Conservation (phyloP, 2,113 vertebrate genomes). For the Camelus dromedarius region DNA sequence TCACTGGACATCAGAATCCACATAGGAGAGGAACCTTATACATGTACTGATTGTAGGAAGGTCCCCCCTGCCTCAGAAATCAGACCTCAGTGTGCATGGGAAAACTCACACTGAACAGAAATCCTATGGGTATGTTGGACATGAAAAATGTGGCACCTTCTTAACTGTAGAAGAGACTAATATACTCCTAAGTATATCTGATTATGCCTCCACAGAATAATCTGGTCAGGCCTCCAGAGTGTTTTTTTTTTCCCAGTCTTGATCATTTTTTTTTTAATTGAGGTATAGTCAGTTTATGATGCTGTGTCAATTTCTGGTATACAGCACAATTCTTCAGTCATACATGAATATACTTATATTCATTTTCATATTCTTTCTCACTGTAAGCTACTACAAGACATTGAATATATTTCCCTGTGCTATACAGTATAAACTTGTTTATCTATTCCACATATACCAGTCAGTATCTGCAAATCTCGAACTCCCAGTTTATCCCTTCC, state of each 20-base stretch:
- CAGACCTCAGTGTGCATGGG: background rate
- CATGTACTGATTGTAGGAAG: background rate
- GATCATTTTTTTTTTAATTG: too few relatives aligned
- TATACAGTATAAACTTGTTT: too few relatives aligned
- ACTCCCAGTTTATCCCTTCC: too few relatives aligned
- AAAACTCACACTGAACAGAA: constrained; percentile 13
- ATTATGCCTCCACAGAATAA: background rate
- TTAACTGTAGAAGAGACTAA: constrained; percentile 1
- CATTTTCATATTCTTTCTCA: too few relatives aligned
- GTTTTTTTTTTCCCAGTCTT: background rate
- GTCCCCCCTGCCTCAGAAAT: background rate
- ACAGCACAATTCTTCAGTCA: too few relatives aligned
- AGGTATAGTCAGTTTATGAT: too few relatives aligned
- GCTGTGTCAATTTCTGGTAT: too few relatives aligned
- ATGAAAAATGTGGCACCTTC: background rate
- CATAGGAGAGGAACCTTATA: background rate
- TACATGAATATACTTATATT: too few relatives aligned
- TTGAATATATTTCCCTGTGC: too few relatives aligned
- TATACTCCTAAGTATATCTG: background rate
- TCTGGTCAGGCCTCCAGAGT: background rate
- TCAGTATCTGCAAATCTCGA: too few relatives aligned
- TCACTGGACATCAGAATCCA: background rate
- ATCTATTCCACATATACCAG: too few relatives aligned
- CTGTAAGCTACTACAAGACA: too few relatives aligned
- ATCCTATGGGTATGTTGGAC: background rate